Evolutionary conservation across 2,797 vertebrate species (phyloP).

Genomic region (Tiaroga cobitis): DNA sequence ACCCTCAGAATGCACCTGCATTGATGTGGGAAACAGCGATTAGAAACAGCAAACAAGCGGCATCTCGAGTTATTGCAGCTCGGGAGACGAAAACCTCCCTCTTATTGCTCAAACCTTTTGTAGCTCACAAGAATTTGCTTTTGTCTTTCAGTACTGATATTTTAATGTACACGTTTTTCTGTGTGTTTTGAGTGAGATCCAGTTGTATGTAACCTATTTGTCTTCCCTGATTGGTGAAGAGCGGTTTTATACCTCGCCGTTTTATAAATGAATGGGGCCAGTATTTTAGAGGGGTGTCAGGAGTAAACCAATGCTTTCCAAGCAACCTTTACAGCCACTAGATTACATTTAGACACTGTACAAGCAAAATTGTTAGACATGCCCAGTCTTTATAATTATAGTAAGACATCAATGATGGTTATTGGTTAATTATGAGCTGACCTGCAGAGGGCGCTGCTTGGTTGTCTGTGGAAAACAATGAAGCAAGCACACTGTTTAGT

Average conservation of each 20-base stretch:
- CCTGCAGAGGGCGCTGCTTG: conserved; percentile 7
- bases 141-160: conserved; percentile 32
- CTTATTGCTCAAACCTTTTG: conserved; percentile 29
- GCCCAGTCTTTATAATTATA: neutral
- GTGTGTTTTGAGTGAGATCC: conserved; percentile 3
- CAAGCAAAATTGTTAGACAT: neutral
- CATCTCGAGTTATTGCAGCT: conserved; percentile 18
- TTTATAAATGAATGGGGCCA: conserved; percentile 23
- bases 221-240: conserved; percentile 47
- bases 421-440: neutral
- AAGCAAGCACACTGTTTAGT: conserved; percentile 30
- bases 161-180: conserved; percentile 24
- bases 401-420: neutral
- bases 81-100: conserved; percentile 4
- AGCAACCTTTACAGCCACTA: neutral
- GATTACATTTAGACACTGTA: neutral
- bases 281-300: conserved; percentile 17
- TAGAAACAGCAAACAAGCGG: neutral
- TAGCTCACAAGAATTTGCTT: conserved; percentile 22
- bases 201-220: neutral
- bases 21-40: neutral
- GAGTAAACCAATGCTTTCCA: conserved; percentile 17
- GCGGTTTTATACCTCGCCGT: conserved; percentile 24
- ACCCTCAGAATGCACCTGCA: conserved; percentile 14
- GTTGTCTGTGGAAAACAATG: conserved; percentile 6